A percentile compares a stretch with the other conserved stretches of the same genome.
Conservation (phyloP, 2,797 vertebrate genomes). For the Oreochromis grahami region DNA sequence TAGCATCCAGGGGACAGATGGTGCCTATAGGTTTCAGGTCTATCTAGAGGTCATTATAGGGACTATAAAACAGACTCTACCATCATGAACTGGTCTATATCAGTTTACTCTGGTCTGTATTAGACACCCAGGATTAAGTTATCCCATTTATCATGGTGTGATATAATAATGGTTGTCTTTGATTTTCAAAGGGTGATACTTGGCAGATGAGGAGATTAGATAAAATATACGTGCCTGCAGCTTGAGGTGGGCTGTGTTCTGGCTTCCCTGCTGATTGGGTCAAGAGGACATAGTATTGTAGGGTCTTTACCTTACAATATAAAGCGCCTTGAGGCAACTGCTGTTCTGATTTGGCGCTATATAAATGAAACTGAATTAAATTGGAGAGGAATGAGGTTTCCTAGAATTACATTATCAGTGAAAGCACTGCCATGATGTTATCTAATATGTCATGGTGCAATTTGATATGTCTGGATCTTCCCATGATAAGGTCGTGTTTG, state of each 20-base stretch:
- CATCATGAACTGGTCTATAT: not conserved
- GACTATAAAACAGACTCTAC: not conserved
- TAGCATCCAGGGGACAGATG: constrained; percentile 21
- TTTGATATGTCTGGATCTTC: not conserved
- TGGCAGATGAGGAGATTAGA: not conserved
- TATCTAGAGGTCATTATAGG: constrained; percentile 21
- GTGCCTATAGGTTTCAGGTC: constrained; percentile 4
- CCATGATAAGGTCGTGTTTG: not conserved
- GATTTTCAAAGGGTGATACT: not conserved
- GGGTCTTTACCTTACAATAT: not conserved
- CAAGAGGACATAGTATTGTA: not conserved
- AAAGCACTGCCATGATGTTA: not conserved
- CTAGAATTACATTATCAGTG: not conserved
- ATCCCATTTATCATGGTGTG: not conserved
- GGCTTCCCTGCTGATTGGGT: not conserved
- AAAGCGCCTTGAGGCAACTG: not conserved
- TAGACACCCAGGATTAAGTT: not conserved
- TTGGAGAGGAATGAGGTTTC: not conserved
- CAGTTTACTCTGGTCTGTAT: not conserved
- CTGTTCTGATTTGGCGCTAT: not conserved
- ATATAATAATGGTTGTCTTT: not conserved
- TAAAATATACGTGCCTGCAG: not conserved
- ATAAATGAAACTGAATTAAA: not conserved
- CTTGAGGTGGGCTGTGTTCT: not conserved
- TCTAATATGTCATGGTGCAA: not conserved